A percentile compares a stretch with the other conserved stretches of the same genome.
These are phyloP conservation scores for Ischnura elegans DNA, from an alignment of 2,888 invertebrate species.

Conservation along the genomic window DNA sequence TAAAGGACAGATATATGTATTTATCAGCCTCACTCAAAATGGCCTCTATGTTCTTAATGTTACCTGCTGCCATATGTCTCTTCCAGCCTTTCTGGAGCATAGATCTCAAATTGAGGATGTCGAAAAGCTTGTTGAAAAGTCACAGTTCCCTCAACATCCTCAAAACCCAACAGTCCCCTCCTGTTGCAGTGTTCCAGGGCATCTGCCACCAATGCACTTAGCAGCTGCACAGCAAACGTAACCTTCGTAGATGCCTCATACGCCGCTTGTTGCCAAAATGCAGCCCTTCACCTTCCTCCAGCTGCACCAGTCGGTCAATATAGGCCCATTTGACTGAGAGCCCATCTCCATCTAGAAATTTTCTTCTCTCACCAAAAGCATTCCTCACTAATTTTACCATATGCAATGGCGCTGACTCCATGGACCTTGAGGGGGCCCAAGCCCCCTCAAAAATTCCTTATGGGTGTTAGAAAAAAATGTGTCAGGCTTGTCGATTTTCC, in stretches of 20 bases:
- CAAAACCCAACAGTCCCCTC: not conserved
- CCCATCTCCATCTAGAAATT: not conserved
- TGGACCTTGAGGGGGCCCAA: too few species aligned
- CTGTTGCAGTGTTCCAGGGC: not conserved
- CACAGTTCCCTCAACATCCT: not conserved
- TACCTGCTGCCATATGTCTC: not conserved
- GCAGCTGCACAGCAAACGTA: not conserved
- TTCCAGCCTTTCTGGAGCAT: not conserved
- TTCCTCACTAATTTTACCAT: not conserved
- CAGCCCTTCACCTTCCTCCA: not conserved
- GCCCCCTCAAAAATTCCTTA: too few species aligned
- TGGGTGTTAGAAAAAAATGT: too few species aligned
- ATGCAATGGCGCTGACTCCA: too few species aligned
- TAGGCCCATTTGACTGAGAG: not conserved
- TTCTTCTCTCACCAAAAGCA: not conserved
- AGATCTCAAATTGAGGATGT: not conserved
- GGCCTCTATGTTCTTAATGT: not conserved
- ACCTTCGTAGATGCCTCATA: not conserved
- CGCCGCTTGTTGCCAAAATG: not conserved
- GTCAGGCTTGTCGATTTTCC: too few species aligned
- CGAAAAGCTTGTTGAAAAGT: not conserved
- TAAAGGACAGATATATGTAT: not conserved
- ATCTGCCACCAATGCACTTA: not conserved
- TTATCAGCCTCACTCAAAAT: not conserved
- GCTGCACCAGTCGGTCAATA: not conserved